A percentile compares a stretch with the other conserved stretches of the same genome.
phyloP scores from a whole-genome alignment of 1,140 invertebrate species.

The Cyphomyrmex costatus region DNA sequence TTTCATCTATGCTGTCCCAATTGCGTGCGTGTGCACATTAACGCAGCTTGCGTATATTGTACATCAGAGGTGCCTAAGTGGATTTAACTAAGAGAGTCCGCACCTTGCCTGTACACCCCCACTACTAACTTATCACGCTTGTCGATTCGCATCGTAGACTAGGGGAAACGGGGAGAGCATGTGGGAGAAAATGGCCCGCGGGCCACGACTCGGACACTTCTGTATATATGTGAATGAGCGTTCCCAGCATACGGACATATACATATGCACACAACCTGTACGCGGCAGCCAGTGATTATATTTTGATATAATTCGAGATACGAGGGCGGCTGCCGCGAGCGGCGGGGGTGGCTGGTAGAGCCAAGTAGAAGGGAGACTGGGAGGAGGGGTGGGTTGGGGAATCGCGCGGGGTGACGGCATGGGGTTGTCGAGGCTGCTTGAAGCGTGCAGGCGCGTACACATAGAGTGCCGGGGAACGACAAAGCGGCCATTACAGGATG shows the following conservation, averaged over 20 bases:
- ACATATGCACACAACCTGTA: slow-evolving; percentile 12
- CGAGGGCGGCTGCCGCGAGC: slow-evolving; percentile 56
- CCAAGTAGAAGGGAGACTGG: slow-evolving; percentile 43
- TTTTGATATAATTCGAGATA: slow-evolving; percentile 83
- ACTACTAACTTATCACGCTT: slow-evolving; percentile 57
- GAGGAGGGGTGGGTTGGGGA: slow-evolving; percentile 55
- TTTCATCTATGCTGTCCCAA: slow-evolving; percentile 1
- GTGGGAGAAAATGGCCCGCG: slow-evolving; percentile 49
- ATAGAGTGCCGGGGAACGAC: slow-evolving; percentile 80
- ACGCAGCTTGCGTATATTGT: slow-evolving; percentile 12
- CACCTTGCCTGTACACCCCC: slow-evolving; percentile 28
- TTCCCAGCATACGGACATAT: background rate
- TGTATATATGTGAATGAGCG: slow-evolving; percentile 49
- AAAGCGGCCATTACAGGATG: slow-evolving; percentile 87
- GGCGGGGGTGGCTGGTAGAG: slow-evolving; percentile 48
- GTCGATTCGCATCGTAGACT: slow-evolving; percentile 56
- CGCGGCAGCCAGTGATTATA: slow-evolving; percentile 76
- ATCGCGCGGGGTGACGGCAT: slow-evolving; percentile 54
- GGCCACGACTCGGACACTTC: slow-evolving; percentile 54
- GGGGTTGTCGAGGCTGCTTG: slow-evolving; percentile 75
- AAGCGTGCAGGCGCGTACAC: slow-evolving; percentile 75
- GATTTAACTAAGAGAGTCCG: slow-evolving; percentile 41
- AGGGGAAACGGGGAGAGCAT: background rate
- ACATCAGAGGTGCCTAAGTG: slow-evolving; percentile 43
- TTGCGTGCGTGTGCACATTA: slow-evolving; percentile 2